A percentile compares a stretch with the other conserved stretches of the same genome.
phyloP scores from a whole-genome alignment of 1,140 invertebrate genomes.

The Branchinecta lynchi region DNA sequence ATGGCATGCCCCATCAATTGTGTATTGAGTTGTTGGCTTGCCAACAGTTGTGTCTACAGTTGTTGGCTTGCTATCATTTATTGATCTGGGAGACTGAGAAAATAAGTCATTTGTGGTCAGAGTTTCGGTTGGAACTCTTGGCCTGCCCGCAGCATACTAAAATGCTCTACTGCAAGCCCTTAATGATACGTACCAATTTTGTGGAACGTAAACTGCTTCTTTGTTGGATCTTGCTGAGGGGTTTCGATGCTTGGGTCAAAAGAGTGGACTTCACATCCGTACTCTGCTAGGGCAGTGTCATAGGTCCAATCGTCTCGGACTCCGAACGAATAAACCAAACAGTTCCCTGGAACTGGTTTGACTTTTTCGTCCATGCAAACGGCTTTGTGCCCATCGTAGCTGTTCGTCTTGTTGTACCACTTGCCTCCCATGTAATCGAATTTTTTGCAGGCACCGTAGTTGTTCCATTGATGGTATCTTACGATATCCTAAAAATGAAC shows the following conservation, averaged over 20 bases:
- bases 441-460: background rate
- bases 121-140: no score
- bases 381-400: constrained; percentile 15
- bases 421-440: background rate
- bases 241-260: constrained; percentile 25
- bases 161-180: no score
- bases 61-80: no score
- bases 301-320: constrained; percentile 25
- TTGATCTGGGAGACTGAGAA: no score
- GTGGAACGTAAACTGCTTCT: background rate
- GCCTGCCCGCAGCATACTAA: no score
- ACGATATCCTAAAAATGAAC: background rate
- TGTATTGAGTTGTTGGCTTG: no score
- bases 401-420: background rate
- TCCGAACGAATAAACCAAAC: constrained; percentile 15
- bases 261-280: constrained; percentile 25
- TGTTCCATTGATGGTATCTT: background rate
- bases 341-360: constrained; percentile 1
- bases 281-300: constrained; percentile 23
- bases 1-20: no score
- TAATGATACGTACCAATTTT: background rate
- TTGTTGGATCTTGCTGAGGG: background rate
- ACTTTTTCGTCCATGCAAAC: constrained; percentile 1
- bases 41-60: no score
- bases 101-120: no score